Evolutionary conservation across 2,888 invertebrate genomes (phyloP), one percentile per base, ranked within the genome.

Genomic region (Cheilosia soror): DNA sequence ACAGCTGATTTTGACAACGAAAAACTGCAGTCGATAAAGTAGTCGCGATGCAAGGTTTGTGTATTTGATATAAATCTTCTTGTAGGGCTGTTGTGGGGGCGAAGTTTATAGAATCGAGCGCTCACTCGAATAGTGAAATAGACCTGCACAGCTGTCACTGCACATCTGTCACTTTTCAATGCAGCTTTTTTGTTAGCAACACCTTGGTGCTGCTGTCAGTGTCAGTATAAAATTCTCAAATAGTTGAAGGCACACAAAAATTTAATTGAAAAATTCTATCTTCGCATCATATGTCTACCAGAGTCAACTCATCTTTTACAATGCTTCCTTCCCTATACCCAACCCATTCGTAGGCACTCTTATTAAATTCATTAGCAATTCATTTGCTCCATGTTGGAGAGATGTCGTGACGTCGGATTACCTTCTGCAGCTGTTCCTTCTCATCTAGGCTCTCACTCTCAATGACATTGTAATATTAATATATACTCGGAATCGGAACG

Each of bases 351-450:
- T 66, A 57, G 51, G 42, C 51, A 47, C 72, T 69, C 63, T 69
- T 69, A 69, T 83, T 65, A 75, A 51, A 51, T 73, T 79, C 73
- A 79, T 79, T 69, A 79, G 63, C 29, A 62, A 83, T 83, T 83
- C 72, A 83, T 83, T 73, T 79, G 62, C 63, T 69, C 72, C 60
- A 60, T 77, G 69, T 44, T 60, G 33, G 55, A 51, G 53, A 47
- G 15, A 20, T 25, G 66, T 11, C 47, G 20, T 47, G 47, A 20
- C 20, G 9, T 20, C 9, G 47, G 15, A 9, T 1, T 27, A 15
- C 13, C 11, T 37, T 53, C 42, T 25, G 49, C 42, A 73, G 51
- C 51, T 40, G 44, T 27, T 75, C 51, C 65, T 53, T 33, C 15
- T 42, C 69, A 63, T 65, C 40, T 58, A 69, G n/a, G 58, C 25